Conservation (phyloP, 2,113 vertebrate species). For the Tangachromis dhanisi region DNA sequence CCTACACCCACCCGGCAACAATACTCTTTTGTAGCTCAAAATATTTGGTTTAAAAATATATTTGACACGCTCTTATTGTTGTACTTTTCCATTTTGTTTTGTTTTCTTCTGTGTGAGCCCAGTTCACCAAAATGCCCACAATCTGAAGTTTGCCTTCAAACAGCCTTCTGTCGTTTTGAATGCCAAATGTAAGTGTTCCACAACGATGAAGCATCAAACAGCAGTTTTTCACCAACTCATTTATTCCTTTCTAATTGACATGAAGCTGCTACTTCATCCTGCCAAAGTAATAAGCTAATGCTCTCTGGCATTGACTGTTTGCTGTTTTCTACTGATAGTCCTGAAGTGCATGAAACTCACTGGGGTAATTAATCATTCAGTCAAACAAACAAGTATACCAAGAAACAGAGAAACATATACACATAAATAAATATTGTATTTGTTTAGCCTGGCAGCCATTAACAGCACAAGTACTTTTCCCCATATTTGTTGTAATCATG, state of each 20-base stretch:
- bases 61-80: neutral
- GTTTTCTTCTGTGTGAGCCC: neutral
- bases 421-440: neutral
- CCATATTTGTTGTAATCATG: neutral
- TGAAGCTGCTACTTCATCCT: conserved; percentile 14
- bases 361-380: conserved; percentile 24
- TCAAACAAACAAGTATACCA: neutral
- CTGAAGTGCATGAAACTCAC: conserved; percentile 1
- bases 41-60: neutral
- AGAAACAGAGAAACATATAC: neutral
- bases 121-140: neutral
- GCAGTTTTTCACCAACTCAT: conserved; percentile 28
- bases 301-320: conserved; percentile 20
- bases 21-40: neutral
- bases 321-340: conserved; percentile 28
- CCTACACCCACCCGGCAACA: neutral
- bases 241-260: conserved; percentile 32
- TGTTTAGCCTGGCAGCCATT: neutral
- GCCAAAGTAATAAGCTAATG: conserved; percentile 62
- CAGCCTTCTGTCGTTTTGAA: neutral
- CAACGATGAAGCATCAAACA: conserved; percentile 8
- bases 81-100: neutral
- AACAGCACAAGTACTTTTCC: neutral
- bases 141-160: neutral
- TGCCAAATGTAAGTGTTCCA: conserved; percentile 11